Base-by-base conservation (phyloP, 2,888 invertebrate species). In the Ormyrus thymus region DNA sequence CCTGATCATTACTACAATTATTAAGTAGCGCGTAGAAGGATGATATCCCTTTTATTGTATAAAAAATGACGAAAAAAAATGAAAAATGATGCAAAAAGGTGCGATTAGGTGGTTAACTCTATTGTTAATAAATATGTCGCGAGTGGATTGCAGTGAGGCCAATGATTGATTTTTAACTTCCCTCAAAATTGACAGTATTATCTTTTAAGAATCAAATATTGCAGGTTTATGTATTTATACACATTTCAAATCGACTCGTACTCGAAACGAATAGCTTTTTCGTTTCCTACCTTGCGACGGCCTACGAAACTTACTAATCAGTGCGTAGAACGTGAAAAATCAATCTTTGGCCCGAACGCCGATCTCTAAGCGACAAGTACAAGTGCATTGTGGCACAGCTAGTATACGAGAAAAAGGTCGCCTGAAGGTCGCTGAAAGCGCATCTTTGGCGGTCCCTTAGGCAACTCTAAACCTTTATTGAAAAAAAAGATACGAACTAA, bases 321-420 rank as follows among this genome's bases (percentile, higher is more conserved):
- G 29, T 29, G 29, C 29, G 29, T 29, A 9, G 45, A 7, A 29
- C 53, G 66, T 15, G 43, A 56, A 78, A 78, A 81, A 59, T 81
- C 73, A 78, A 78, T 76, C 55, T 59, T 78, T 81, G 78, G 76
- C 76, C 78, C 50, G 55, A 85, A 85, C 83, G 82, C 85, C 86
- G 77, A 81, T 83, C 82, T 81, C 84, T 85, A 84, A 83, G 87
- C 89, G 89, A 89, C 86, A 89, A 90, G 90, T 90, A 90, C 90
- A 90, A 90, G 90, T 90, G 90, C 90, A 83, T 85, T 89, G 86
- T 86, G 86, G 90, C 90, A 90, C 90, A 90, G 89, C 90, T 90
- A 89, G 90, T 90, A 90, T 90, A 90, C 90, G 90, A 90, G 84
- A 86, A 83, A 84, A 84, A 83, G 84, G 85, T 83, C 85, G 85